Percentiles rank a stretch among this genome's conserved stretches.
Conservation (phyloP, 2,797 vertebrate species). For the Epinephelus malabaricus region DNA sequence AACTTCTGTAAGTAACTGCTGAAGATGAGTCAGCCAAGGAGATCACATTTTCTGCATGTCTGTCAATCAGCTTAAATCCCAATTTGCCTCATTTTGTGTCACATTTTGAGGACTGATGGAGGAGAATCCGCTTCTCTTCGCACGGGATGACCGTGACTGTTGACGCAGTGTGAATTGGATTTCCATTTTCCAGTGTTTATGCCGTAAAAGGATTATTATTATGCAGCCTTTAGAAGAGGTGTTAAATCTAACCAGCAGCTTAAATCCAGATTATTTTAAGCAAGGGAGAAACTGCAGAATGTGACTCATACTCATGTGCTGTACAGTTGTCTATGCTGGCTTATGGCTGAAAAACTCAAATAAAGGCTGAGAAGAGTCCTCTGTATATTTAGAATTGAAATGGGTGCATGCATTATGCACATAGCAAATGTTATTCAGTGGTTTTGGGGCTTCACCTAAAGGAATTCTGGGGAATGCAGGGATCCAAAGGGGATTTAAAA, state of each 20-base stretch:
- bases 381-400: background rate
- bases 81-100: background rate
- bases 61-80: conserved; percentile 14
- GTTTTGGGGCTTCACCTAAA: background rate
- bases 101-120: conserved; percentile 8
- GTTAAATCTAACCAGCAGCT: background rate
- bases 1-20: conserved; percentile 25
- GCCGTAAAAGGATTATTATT: conserved; percentile 13
- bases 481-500: conserved; percentile 7
- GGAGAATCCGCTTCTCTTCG: conserved; percentile 27
- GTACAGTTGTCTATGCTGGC: conserved; percentile 3
- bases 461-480: conserved; percentile 3
- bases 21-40: background rate
- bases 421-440: background rate
- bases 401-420: background rate
- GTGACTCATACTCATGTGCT: conserved; percentile 39
- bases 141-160: conserved; percentile 13
- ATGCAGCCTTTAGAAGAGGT: background rate
- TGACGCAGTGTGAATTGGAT: conserved; percentile 39
- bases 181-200: conserved; percentile 12
- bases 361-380: background rate
- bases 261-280: conserved; percentile 22
- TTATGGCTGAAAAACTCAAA: conserved; percentile 1
- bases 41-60: background rate
- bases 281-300: conserved; percentile 3